Percentiles rank a stretch among this genome's conserved stretches.
These are phyloP conservation scores for Pachypeltis micranthus DNA, from an alignment of 1,140 invertebrate species.

Conservation along the genomic window DNA sequence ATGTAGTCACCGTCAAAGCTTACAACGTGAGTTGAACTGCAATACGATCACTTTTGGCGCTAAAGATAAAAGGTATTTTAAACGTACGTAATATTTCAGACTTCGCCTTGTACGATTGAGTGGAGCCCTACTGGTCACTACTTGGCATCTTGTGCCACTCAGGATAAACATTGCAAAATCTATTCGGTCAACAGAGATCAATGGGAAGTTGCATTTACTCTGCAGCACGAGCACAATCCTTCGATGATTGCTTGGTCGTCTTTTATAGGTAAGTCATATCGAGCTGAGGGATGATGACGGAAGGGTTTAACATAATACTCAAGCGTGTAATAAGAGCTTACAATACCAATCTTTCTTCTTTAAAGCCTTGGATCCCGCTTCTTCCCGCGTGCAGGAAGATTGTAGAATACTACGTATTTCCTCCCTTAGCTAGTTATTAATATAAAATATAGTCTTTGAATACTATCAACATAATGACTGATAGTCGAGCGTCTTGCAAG, in stretches of 20 bases:
- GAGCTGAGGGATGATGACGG: too few relatives aligned
- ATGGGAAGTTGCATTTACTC: constrained; percentile 33
- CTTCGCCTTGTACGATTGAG: constrained; percentile 29
- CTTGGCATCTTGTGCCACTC: constrained; percentile 39
- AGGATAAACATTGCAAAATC: constrained; percentile 37
- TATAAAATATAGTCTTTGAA: too few relatives aligned
- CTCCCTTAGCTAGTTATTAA: too few relatives aligned
- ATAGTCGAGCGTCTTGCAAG: too few relatives aligned
- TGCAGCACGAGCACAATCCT: constrained; percentile 36
- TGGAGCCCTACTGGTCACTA: constrained; percentile 43
- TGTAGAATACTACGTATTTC: too few relatives aligned
- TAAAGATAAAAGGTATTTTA: neutral
- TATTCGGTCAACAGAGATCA: constrained; percentile 37
- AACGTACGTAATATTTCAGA: neutral
- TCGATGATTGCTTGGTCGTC: constrained; percentile 39
- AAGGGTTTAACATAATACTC: too few relatives aligned
- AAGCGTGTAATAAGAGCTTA: too few relatives aligned
- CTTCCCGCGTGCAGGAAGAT: too few relatives aligned
- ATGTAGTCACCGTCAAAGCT: constrained; percentile 36
- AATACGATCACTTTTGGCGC: too few relatives aligned
- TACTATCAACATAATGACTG: too few relatives aligned
- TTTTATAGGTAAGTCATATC: constrained; percentile 35
- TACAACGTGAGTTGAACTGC: constrained; percentile 37
- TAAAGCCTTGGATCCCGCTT: too few relatives aligned
- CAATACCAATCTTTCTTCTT: too few relatives aligned